Conservation (phyloP, 2,888 invertebrate genomes). For the Lobophora halterata region DNA sequence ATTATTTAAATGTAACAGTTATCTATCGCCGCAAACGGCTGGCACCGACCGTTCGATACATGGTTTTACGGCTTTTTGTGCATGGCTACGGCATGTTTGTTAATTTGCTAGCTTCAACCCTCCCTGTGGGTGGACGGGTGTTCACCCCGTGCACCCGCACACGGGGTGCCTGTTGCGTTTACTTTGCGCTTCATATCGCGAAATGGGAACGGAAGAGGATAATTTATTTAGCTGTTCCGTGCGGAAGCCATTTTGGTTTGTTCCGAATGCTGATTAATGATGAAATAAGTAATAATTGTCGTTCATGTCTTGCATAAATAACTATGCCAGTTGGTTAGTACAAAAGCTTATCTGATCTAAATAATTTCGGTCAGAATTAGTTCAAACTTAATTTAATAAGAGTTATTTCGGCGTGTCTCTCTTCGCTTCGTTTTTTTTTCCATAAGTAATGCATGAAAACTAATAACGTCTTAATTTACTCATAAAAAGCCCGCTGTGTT, state of each 20-base stretch:
- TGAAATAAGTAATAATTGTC: too few species aligned
- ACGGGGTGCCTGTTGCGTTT: constrained; percentile 46
- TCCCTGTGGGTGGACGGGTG: constrained; percentile 16
- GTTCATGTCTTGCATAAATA: too few species aligned
- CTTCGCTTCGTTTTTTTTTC: too few species aligned
- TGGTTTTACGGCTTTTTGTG: constrained; percentile 50
- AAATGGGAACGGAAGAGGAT: constrained; percentile 24
- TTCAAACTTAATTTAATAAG: too few species aligned
- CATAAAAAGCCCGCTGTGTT: too few species aligned
- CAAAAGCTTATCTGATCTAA: too few species aligned
- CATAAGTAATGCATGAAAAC: too few species aligned
- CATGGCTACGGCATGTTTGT: constrained; percentile 50
- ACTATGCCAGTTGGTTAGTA: too few species aligned
- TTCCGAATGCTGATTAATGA: constrained; percentile 14
- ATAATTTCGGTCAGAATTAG: too few species aligned
- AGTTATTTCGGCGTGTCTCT: too few species aligned
- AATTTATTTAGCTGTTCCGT: constrained; percentile 19
- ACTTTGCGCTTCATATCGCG: constrained; percentile 37
- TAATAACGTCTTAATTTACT: too few species aligned
- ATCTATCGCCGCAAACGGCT: constrained; percentile 9
- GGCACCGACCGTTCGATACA: constrained; percentile 34
- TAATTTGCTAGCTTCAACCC: constrained; percentile 43
- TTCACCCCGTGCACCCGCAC: constrained; percentile 7
- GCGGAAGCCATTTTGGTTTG: constrained; percentile 23
- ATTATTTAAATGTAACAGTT: constrained; percentile 1